Evolutionary conservation across 2,797 vertebrate species (phyloP), one percentile per base, ranked within the genome.

Genomic region (Chromobotia macracanthus): DNA sequence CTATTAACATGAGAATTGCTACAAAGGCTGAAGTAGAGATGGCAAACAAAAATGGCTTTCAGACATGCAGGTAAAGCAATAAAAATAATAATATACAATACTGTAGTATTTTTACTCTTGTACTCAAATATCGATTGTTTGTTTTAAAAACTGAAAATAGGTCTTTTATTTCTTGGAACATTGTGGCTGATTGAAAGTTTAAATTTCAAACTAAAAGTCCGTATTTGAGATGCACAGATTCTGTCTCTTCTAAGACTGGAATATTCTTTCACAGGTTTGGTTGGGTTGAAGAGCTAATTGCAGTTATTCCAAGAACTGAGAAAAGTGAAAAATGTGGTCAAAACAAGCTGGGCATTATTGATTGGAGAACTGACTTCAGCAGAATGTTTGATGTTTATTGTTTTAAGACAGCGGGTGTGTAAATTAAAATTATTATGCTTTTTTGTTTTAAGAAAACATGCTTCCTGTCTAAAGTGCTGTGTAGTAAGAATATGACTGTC

Each of bases 51-150:
- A 67, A 25, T 0, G 92, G 93, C 3, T 87, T 94, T 76, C 82
- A 94, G 84, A 91, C 85, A 0, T 94, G 93, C 93, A 93, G 89
- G 93, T 94, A 90, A n/a, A 85, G 44, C 7, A 8, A 56, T n/a
- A n/a, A 35, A 56, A n/a, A 35, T 28, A 41, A 41, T 41, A 38
- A 38, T 1, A 44, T 5, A 61, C 15, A 23, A 4, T 21, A 21
- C 2, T 64, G 18, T 74, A 35, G 3, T 60, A 16, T 16, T 48
- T 73, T 18, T 11, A 56, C 7, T 1, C 1, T 41, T 16, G 18
- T 51, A 51, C 13, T 51, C 15, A 51, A 51, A 25, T 18, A 46
- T 28, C 28, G 28, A 38, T 16, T 5, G 23, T 48, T 11, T 48
- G 13, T 3, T 48, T 48, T 48, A 11, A 50, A 50, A 16, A 50